Conservation (phyloP, 2,888 invertebrate species). For the Temnothorax rugatulus region DNA sequence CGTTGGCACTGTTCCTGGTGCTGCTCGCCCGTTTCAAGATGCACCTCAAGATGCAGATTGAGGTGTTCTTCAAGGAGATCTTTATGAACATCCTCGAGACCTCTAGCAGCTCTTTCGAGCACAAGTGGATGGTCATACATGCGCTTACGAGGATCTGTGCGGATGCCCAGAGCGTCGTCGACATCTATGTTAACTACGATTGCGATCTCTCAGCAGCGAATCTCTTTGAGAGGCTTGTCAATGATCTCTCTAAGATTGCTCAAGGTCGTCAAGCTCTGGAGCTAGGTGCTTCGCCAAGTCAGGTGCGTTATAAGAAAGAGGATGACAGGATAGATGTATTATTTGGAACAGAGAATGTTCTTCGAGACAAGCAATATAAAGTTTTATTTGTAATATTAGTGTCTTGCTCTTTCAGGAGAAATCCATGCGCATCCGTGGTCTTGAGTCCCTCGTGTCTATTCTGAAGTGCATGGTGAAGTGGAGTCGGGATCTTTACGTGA, state of each 20-base stretch:
- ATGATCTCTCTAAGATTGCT: no score
- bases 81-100: slow-evolving; percentile 99
- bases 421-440: slow-evolving; percentile 97
- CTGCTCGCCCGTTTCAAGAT: slow-evolving; percentile 98
- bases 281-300: slow-evolving; percentile 96
- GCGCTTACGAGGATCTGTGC: slow-evolving; percentile 98
- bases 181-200: slow-evolving; percentile 99
- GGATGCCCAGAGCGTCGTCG: slow-evolving; percentile 99
- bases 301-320: slow-evolving; percentile 82
- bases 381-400: not conserved
- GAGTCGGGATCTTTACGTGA: slow-evolving; percentile 98
- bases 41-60: slow-evolving; percentile 99
- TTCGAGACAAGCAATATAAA: not conserved
- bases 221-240: slow-evolving; percentile 97
- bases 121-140: slow-evolving; percentile 99
- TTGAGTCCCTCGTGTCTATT: slow-evolving; percentile 98
- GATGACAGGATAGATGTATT: not conserved
- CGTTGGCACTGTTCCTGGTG: slow-evolving; percentile 98
- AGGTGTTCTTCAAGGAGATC: slow-evolving; percentile 99
- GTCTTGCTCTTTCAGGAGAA: slow-evolving; percentile 89
- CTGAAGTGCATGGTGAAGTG: slow-evolving; percentile 99
- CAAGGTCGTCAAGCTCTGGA: slow-evolving; percentile 98
- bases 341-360: not conserved
- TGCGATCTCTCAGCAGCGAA: slow-evolving; percentile 99
- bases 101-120: slow-evolving; percentile 98